These are phyloP conservation scores for Nothoprocta pentlandii DNA, from an alignment of 2,113 vertebrate genomes.

Conservation along the genomic window DNA sequence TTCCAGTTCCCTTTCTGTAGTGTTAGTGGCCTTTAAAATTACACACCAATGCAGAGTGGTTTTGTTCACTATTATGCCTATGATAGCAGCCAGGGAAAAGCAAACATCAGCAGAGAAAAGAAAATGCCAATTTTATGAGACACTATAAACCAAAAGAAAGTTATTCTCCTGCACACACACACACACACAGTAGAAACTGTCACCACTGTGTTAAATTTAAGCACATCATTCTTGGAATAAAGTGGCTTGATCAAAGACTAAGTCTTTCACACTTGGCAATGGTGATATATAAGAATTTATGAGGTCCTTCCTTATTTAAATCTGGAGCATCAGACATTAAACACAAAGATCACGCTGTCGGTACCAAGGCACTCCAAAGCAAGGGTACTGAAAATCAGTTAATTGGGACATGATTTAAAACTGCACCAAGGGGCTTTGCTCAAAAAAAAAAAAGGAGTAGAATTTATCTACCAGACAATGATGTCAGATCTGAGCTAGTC, in stretches of 20 bases:
- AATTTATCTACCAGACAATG: neutral
- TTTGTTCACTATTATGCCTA: neutral
- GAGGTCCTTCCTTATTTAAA: neutral
- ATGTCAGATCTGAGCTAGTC: neutral
- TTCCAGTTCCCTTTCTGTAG: slow-evolving; percentile 36
- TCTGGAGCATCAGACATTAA: slow-evolving; percentile 8
- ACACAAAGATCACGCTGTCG: neutral
- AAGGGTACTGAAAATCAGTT: rapidly evolving
- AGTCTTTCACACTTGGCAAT: neutral
- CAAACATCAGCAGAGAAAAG: neutral
- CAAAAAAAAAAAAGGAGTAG: neutral
- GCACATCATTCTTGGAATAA: neutral
- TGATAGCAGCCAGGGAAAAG: slow-evolving; percentile 1
- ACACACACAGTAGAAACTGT: neutral
- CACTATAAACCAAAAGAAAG: neutral
- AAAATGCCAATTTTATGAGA: neutral
- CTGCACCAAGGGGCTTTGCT: neutral
- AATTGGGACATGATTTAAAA: neutral
- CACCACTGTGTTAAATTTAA: slow-evolving; percentile 21
- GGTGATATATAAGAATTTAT: neutral
- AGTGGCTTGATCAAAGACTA: slow-evolving; percentile 36
- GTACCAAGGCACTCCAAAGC: neutral
- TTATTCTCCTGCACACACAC: neutral
- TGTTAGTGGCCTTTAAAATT: slow-evolving; percentile 7
- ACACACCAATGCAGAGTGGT: neutral